Base-by-base conservation (phyloP, 2,888 invertebrate genomes). In the Eurytoma californica region DNA sequence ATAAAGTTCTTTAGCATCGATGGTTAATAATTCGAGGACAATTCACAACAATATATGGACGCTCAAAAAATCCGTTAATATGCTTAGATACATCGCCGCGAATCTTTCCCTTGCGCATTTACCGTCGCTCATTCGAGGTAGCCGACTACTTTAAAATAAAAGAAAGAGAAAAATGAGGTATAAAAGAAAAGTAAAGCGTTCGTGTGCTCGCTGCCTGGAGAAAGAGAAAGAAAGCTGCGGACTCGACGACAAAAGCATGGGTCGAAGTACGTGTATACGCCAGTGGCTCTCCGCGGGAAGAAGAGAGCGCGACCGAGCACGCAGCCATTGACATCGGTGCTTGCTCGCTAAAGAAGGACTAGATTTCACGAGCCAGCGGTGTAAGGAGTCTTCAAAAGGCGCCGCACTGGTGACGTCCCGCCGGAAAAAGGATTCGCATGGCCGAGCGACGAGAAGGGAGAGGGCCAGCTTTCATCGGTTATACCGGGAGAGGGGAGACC, bases 361-460 rank as follows among this genome's bases (percentile, higher is more conserved):
- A 89, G 88, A 89, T 89, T 89, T 89, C 89, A 89, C 88, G 89
- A 88, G 87, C 88, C 88, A 89, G 87, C 87, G 88, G 85, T 87
- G 86, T 87, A 87, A 24, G 86, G 87, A 88, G 87, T 87, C 87
- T 86, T 89, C 88, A 89, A 89, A 89, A 89, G 87, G 79, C 83
- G 88, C 88, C 89, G 39, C 39, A 39, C 39, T 39, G 39, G 87
- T 87, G 82, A 79, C 72, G 55, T 55, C 47, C 1, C 75, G 83
- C 86, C 84, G 86, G 86, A 85, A 86, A 86, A 86, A 86, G 85
- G 86, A 86, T 87, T 86, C 84, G 86, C 84, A 85, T 83, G 85
- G 72, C 65, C 72, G 61, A 20, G 58, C 58, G 61, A 61, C 60
- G 60, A 77, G 67, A 65, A 72, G 57, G 57, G 76, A 67, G 66